Conservation (phyloP, 2,113 vertebrate genomes). For the Gadus macrocephalus region DNA sequence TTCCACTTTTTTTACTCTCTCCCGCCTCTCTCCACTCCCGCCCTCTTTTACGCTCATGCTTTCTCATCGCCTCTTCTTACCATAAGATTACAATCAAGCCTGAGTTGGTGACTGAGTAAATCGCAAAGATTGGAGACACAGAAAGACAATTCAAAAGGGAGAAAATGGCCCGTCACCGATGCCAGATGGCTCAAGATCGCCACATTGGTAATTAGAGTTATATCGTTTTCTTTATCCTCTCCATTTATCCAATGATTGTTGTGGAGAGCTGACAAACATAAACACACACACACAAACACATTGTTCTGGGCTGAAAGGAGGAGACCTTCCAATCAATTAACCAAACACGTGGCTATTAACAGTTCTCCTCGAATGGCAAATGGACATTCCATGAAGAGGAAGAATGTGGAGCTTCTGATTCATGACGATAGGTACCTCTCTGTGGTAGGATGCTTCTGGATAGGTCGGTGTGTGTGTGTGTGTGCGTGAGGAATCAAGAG, state of each 20-base stretch:
- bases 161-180: constrained; percentile 55
- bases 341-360: too few species aligned
- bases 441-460: too few species aligned
- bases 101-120: constrained; percentile 56
- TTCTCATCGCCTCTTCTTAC: constrained; percentile 42
- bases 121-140: constrained; percentile 41
- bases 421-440: too few species aligned
- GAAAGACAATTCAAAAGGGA: constrained; percentile 30
- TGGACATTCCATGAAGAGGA: too few species aligned
- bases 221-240: constrained; percentile 54
- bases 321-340: too few species aligned
- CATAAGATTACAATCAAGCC: constrained; percentile 54
- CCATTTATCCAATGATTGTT: constrained; percentile 57
- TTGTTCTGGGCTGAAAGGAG: not conserved
- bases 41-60: constrained; percentile 12
- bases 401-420: too few species aligned
- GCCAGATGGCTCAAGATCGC: constrained; percentile 48
- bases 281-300: not conserved
- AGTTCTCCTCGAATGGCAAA: too few species aligned
- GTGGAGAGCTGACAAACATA: constrained; percentile 43
- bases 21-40: too few species aligned
- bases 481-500: too few species aligned
- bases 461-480: too few species aligned
- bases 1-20: constrained; percentile 34
- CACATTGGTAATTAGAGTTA: constrained; percentile 59